Percentiles rank a stretch among this genome's conserved stretches.
Conservation (phyloP, 2,113 vertebrate genomes). For the Picathartes gymnocephalus region DNA sequence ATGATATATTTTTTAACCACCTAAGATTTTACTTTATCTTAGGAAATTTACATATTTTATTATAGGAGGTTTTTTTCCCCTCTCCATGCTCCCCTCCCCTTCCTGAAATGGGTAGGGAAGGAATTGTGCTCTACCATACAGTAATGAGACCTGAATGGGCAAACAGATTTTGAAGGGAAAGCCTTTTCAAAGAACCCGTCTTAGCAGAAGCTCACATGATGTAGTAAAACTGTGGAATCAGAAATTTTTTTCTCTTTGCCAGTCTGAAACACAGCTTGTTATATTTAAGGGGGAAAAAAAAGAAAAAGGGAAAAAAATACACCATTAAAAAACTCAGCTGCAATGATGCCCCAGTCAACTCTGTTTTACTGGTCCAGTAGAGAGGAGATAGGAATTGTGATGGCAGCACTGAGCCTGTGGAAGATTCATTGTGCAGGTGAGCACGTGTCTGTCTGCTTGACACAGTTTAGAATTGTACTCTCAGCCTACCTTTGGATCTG, state of each 20-base stretch:
- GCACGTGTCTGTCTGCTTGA: background rate
- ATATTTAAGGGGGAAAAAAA: background rate
- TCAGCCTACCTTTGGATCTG: background rate
- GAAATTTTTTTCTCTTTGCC: background rate
- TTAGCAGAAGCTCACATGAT: background rate
- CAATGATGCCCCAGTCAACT: background rate
- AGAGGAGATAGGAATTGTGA: background rate
- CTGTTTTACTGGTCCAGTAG: background rate
- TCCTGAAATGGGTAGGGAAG: background rate
- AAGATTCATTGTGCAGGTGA: background rate
- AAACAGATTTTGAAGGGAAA: background rate
- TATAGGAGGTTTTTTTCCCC: accelerated
- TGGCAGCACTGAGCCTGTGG: background rate
- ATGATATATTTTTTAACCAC: background rate
- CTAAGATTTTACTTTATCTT: background rate
- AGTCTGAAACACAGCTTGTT: background rate
- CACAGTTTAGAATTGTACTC: background rate
- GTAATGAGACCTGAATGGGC: background rate
- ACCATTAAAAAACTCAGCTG: background rate
- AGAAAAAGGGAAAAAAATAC: too few species aligned
- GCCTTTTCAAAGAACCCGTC: background rate
- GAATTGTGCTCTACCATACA: background rate
- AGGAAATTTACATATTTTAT: background rate
- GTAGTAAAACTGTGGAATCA: background rate
- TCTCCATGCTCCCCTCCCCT: accelerated